These are phyloP conservation scores for Noturus placidus DNA, from an alignment of 2,113 vertebrate species.

Conservation along the genomic window DNA sequence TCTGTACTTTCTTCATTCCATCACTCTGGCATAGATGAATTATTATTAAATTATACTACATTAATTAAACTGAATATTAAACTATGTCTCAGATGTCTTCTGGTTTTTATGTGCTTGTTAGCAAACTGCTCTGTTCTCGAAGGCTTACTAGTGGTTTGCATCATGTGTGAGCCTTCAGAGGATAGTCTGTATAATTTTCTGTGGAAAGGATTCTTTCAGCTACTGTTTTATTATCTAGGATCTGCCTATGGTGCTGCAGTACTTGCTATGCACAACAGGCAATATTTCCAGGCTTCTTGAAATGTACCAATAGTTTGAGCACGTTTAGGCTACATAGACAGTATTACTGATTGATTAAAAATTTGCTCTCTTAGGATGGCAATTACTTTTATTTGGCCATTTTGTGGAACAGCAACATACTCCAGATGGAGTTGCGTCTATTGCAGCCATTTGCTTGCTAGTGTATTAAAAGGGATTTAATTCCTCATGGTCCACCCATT, in stretches of 20 bases:
- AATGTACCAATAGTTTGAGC: background rate
- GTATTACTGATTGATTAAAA: background rate
- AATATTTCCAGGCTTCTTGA: background rate
- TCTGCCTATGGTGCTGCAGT: background rate
- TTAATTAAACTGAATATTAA: background rate
- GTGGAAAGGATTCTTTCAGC: background rate
- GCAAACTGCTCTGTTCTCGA: background rate
- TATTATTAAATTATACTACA: background rate
- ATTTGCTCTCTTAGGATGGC: background rate
- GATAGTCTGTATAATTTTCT: background rate
- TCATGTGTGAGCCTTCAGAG: background rate
- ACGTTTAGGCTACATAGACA: background rate
- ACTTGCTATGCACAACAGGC: background rate
- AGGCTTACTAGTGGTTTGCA: background rate
- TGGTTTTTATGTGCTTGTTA: conserved; percentile 2
- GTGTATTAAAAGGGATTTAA: background rate
- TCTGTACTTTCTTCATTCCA: background rate
- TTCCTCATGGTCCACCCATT: background rate
- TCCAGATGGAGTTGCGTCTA: background rate
- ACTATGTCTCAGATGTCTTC: background rate
- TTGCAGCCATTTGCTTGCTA: background rate
- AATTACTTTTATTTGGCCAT: background rate
- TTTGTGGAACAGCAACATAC: background rate
- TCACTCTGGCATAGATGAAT: background rate
- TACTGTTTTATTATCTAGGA: background rate